A percentile compares a stretch with the other conserved stretches of the same genome.
These are phyloP conservation scores for Ovis canadensis DNA, from an alignment of 2,113 vertebrate species.

Conservation along the genomic window DNA sequence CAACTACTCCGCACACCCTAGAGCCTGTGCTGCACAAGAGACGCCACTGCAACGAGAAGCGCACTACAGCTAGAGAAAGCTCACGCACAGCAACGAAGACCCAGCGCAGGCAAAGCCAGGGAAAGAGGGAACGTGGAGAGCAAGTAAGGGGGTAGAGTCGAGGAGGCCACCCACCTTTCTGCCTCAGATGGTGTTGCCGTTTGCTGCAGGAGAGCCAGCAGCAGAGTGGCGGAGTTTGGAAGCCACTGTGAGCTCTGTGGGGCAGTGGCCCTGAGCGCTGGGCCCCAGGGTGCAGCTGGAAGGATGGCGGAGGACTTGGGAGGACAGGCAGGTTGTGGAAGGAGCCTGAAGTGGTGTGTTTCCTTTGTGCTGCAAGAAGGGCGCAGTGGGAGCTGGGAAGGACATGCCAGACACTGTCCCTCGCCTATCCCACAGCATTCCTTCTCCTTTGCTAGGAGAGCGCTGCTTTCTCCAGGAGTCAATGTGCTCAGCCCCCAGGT, in stretches of 20 bases:
- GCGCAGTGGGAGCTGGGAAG: neutral
- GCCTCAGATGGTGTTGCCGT: neutral
- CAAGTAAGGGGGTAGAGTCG: neutral
- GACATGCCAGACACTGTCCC: neutral
- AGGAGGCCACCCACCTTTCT: neutral
- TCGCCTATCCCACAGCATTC: neutral
- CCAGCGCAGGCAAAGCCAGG: neutral
- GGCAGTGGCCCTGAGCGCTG: neutral
- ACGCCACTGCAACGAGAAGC: accelerated
- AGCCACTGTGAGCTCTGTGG: neutral
- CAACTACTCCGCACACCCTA: neutral
- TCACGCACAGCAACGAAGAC: accelerated
- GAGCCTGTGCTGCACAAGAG: neutral
- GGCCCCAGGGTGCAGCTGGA: neutral
- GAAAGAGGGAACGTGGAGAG: neutral
- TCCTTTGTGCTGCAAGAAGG: neutral
- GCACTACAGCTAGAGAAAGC: neutral
- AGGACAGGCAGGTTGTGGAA: neutral
- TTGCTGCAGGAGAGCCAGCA: neutral
- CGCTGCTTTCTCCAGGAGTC: neutral
- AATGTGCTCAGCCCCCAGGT: neutral
- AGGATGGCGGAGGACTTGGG: no score
- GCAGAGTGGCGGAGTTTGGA: neutral
- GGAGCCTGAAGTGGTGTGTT: neutral
- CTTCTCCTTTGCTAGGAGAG: neutral